Base-by-base conservation (phyloP, 2,888 invertebrate species). In the Lasiommata megera region DNA sequence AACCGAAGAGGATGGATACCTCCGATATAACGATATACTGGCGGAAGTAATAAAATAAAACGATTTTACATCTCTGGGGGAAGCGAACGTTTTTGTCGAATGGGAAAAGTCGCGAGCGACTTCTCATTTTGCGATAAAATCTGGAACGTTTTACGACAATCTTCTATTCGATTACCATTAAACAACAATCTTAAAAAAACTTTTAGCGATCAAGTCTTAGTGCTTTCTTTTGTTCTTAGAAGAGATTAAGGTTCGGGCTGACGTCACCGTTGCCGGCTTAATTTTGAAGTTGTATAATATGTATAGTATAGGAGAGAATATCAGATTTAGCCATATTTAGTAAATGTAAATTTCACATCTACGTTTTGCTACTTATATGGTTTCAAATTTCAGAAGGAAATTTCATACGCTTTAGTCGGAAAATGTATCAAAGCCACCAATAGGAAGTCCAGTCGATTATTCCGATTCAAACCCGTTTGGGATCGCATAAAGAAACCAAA, bases 31-130 rank as follows among this genome's bases (percentile, higher is more conserved):
- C 82, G 83, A 85, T 88, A 87, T 88, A 88, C 83, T 80, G 82
- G 78, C 78, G 88, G 88, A 88, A 87, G 87, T 87, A 88, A 89
- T 89, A 90, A 88, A 90, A 90, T 89, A 88, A 90, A 90, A 89
- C 88, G 88, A 88, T 89, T 90, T 89, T 88, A 89, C 89, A 88
- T 89, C 88, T 87, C 81, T 79, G 79, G 82, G 86, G 87, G 85
- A 84, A 83, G 80, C 79, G 84, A 84, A 82, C 85, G 85, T 88
- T 88, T 89, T 88, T 88, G 84, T 82, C 80, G 83, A 89, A 89
- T 86, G 84, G 85, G 85, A 84, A 88, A 88, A 88, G 84, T 89
- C 83, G 85, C 86, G 74, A 78, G 88, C 86, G 81, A 87, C 84
- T 88, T 88, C 88, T 88, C 88, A 85, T 88, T 88, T 79, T 73